Base-by-base conservation (phyloP, 2,888 invertebrate genomes). In the Gymnocheta viridis region DNA sequence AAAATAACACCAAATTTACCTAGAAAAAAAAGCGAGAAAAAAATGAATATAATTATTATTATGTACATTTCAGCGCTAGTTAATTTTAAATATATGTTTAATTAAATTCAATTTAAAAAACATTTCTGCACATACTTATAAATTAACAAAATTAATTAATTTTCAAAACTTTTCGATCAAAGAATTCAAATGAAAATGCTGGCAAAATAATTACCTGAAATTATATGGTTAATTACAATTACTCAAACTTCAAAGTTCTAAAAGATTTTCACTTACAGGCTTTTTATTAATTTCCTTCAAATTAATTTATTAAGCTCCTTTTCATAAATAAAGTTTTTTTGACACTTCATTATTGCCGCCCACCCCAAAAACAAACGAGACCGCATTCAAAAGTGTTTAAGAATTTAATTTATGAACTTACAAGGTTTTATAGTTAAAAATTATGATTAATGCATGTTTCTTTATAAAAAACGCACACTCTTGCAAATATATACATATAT, bases 11-110 rank as follows among this genome's bases (percentile, higher is more conserved):
- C 60, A 17, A 14, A 58, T 51, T 64, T 54, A 77, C 76, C 76
- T 77, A 12, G 4, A 49, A 77, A 66, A 41, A 44, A 22, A 70
- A 66, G 10, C 17, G 5, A 44, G n/a, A 47, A n/a, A 47, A 74
- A 49, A 22, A n/a, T 7, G 44, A 7, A 70, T n/a, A 29, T 51
- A 35, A 72, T 38, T 72, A 24, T 38, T 29, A 9, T n/a, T 3
- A 44, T 58, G 7, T 12, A 22, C 22, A 47, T 72, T 51, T 60
- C n/a, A n/a, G 60, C 32, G 60, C 24, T 49, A 35, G 9, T 35
- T 10, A 2, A 7, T 35, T 35, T 35, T 35, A 2, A 35, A 38
- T 2, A 3, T 38, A 32, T 41, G 14, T 41, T 41, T 41, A 10
- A 41, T 38, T 38, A 38, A 38, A 29, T 12, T n/a, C 22, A 38